Evolutionary conservation across 2,797 vertebrate genomes (phyloP), one percentile per base, ranked within the genome.

Genomic region (Enteromius treurensis): DNA sequence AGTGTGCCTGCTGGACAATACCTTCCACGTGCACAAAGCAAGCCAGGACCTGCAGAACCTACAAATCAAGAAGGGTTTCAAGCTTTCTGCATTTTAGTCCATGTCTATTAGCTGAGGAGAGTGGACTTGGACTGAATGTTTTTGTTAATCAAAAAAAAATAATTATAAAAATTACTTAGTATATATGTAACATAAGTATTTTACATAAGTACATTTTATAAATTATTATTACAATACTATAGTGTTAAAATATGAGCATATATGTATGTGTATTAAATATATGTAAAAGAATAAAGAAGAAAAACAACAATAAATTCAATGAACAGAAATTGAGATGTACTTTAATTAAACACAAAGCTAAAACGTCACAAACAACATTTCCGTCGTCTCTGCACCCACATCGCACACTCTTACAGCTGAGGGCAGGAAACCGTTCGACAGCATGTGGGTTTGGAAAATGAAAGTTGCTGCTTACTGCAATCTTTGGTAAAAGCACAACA

Each of bases 1-100:
- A 93, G 80, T 29, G 93, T 93, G 21, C 96, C 96, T 79, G 95
- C 95, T 80, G 96, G 96, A 78, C 95, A 96, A 88, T 94, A 96
- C 88, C 94, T 95, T 71, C 96, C 96, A 11, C 94, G 93, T 69
- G 94, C 94, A 89, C 96, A 96, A 17, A 94, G 93, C 86, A 94
- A 89, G 42, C 96, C 95, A 65, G 92, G 92, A 69, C 90, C 90
- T 1, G 91, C 92, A 42, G 95, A 95, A 45, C 96, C 96, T 82
- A 89, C 42, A 84, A 69, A 81, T 49, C 23, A 68, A 76, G 3
- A 13, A 70, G 23, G 34, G 34, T 55, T 80, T 53, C 0, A 40
- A 53, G 34, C 17, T 15, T 10, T 34, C 29, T 55, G 71, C 6
- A 2, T 4, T 55, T 37, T 26, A 55, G 11, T 37, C 21, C 34